Percentiles rank a stretch among this genome's conserved stretches.
These are phyloP conservation scores for Trichacis sp. DNA, from an alignment of 2,888 invertebrate species.

Conservation along the genomic window DNA sequence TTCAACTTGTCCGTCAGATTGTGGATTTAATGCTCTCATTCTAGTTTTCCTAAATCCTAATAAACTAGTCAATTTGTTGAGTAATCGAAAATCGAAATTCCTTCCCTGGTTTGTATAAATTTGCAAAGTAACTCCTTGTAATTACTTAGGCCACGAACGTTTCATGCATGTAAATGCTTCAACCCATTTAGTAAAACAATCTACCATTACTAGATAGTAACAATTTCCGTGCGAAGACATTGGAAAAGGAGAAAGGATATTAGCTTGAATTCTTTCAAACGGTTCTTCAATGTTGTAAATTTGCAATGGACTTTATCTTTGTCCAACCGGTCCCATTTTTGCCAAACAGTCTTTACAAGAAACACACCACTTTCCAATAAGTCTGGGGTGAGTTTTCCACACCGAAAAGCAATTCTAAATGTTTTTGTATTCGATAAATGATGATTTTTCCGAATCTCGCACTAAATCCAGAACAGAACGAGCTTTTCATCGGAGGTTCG, in stretches of 20 bases:
- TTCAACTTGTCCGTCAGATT: slow-evolving; percentile 4
- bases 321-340: slow-evolving; percentile 13
- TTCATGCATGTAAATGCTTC: slow-evolving; percentile 3
- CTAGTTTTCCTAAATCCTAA: slow-evolving; percentile 36
- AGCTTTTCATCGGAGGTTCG: not conserved
- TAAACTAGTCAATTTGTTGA: slow-evolving; percentile 39
- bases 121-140: not conserved
- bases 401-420: too few relatives aligned
- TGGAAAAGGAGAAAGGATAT: slow-evolving; percentile 6
- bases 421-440: too few relatives aligned
- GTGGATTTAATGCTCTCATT: slow-evolving; percentile 5
- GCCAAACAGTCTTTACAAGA: too few relatives aligned
- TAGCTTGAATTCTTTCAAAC: slow-evolving; percentile 13
- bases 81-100: not conserved
- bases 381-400: too few relatives aligned
- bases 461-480: not conserved
- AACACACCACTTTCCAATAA: too few relatives aligned
- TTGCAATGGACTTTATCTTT: slow-evolving; percentile 16
- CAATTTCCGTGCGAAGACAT: slow-evolving; percentile 6
- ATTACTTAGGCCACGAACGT: too few relatives aligned
- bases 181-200: slow-evolving; percentile 23
- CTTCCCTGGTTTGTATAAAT: slow-evolving; percentile 5
- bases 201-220: slow-evolving; percentile 7
- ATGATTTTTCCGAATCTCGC: too few relatives aligned
- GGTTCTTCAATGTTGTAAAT: slow-evolving; percentile 13